phyloP scores from a whole-genome alignment of 1,140 invertebrate species.

The Dendroctonus ponderosae region DNA sequence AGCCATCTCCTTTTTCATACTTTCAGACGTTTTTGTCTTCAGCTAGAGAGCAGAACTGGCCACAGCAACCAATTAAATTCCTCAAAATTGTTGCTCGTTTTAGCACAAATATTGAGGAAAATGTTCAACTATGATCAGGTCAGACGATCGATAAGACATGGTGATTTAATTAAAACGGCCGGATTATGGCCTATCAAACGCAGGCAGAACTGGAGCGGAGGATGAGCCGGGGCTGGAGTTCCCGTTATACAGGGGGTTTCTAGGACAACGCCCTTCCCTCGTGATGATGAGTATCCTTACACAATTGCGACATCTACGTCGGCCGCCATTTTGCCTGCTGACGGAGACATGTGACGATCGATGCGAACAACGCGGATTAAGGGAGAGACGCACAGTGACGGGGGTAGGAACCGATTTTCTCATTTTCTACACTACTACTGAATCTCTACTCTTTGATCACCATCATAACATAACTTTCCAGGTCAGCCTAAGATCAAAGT shows the following conservation, averaged over 20 bases:
- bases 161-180: too few species aligned
- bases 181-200: slow-evolving; percentile 25
- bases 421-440: too few species aligned
- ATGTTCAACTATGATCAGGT: too few species aligned
- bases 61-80: too few species aligned
- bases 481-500: too few species aligned
- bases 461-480: too few species aligned
- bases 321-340: slow-evolving; percentile 32
- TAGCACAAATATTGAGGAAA: too few species aligned
- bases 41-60: too few species aligned
- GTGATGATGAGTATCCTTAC: slow-evolving; percentile 30
- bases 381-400: slow-evolving; percentile 2
- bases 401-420: too few species aligned
- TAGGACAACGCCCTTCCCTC: slow-evolving; percentile 25
- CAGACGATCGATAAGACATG: too few species aligned
- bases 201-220: slow-evolving; percentile 11
- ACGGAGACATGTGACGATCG: slow-evolving; percentile 36
- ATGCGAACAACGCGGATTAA: slow-evolving; percentile 32
- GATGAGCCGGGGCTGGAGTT: not conserved
- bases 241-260: slow-evolving; percentile 19
- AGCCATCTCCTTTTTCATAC: not conserved
- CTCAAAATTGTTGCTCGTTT: too few species aligned
- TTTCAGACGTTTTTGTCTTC: not conserved
- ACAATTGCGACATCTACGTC: slow-evolving; percentile 29
- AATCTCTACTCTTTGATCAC: too few species aligned